A percentile compares a stretch with the other conserved stretches of the same genome.
These are phyloP conservation scores for Platichthys flesus DNA, from an alignment of 2,113 vertebrate genomes.

Conservation along the genomic window DNA sequence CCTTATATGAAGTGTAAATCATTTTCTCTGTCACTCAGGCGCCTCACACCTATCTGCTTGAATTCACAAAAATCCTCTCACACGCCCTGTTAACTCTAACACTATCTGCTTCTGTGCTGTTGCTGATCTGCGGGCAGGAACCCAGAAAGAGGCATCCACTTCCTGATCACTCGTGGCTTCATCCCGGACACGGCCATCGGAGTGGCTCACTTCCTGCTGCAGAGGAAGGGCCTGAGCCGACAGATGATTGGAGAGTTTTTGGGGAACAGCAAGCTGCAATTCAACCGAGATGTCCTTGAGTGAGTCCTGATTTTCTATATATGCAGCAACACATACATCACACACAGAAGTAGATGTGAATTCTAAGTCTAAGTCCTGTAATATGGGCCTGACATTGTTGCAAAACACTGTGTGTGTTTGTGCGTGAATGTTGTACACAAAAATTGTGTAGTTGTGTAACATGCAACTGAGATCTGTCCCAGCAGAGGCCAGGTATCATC, in stretches of 20 bases:
- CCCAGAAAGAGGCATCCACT: slow-evolving; percentile 97
- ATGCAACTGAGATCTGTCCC: no score
- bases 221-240: slow-evolving; percentile 89
- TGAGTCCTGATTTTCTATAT: slow-evolving; percentile 64
- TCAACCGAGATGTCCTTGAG: slow-evolving; percentile 85
- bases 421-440: no score
- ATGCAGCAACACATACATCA: background rate
- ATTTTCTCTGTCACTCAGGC: slow-evolving; percentile 37
- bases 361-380: background rate
- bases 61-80: slow-evolving; percentile 30
- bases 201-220: slow-evolving; percentile 96
- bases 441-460: no score
- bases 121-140: slow-evolving; percentile 84
- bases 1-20: slow-evolving; percentile 14
- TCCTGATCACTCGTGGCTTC: slow-evolving; percentile 96
- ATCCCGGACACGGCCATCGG: slow-evolving; percentile 97
- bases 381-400: background rate
- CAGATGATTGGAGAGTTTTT: slow-evolving; percentile 87
- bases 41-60: slow-evolving; percentile 16
- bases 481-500: no score
- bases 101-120: slow-evolving; percentile 20
- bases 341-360: background rate
- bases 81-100: slow-evolving; percentile 16
- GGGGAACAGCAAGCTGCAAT: slow-evolving; percentile 85
- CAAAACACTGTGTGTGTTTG: no score